Evolutionary conservation across 2,888 invertebrate genomes (phyloP), one percentile per base, ranked within the genome.

Genomic region (Geophilus truncorum): DNA sequence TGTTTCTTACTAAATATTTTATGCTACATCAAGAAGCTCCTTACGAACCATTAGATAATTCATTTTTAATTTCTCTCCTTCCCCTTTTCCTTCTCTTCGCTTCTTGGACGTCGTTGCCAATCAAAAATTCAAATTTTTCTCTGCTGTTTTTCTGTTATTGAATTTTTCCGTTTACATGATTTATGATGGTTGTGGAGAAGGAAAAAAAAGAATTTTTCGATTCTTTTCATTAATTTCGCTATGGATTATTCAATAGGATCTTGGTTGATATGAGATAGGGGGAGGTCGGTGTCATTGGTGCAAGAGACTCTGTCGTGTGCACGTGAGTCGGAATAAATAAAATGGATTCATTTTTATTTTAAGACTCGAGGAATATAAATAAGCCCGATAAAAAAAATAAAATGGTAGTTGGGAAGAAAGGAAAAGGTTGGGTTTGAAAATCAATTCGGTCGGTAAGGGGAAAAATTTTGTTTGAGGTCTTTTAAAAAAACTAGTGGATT

Each of bases 301-400:
- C 25, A 62, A 25, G 23, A 62, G 25, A 25, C 4, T 62, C 23
- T 62, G 62, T 62, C 62, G 62, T 62, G 25, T 25, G 62, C 62
- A 62, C 62, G 62, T 62, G 62, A 62, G 62, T 28, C 25, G 62
- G 62, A 62, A 62, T 62, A 62, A 62, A 62, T 62, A 62, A 28
- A 62, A 62, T 62, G 62, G 25, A 62, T 62, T 62, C 62, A 62
- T 62, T 62, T 62, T 62, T 62, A 62, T 62, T 62, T 62, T 62
- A 62, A 62, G 62, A 62, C 62, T 62, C 12, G 62, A n/a, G 18
- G 18, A 25, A 62, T 62, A 62, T 57, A 62, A 62, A 62, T 62
- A 62, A 62, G 62, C 9, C 25, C 18, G 18, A 45, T 45, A 45
- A 45, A 45, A 45, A 45, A 45, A 45, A 45, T n/a, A n/a, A n/a